Percentiles rank a stretch among this genome's conserved stretches.
These are phyloP conservation scores for Antennarius maculatus DNA, from an alignment of 2,797 vertebrate species.

Conservation along the genomic window DNA sequence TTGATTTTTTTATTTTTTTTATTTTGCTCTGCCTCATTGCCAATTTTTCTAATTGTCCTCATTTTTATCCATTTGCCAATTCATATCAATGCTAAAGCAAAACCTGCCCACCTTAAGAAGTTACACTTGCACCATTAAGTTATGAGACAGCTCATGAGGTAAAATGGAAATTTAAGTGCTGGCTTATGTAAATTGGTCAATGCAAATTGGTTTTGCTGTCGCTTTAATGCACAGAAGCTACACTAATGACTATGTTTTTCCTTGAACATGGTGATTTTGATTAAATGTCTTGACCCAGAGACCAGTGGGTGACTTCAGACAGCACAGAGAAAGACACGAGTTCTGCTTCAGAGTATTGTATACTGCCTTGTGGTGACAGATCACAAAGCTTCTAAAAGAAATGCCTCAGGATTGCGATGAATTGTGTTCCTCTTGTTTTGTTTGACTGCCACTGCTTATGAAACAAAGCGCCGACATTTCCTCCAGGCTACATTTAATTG, in stretches of 20 bases:
- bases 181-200: conserved; percentile 25
- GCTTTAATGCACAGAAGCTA: conserved; percentile 23
- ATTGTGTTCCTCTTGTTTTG: conserved; percentile 59
- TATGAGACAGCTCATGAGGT: conserved; percentile 41
- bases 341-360: conserved; percentile 15
- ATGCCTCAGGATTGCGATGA: conserved; percentile 65
- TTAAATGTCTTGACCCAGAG: conserved; percentile 35
- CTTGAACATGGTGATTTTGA: conserved; percentile 29
- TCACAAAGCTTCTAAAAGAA: conserved; percentile 57
- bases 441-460: conserved; percentile 64
- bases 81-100: conserved; percentile 15
- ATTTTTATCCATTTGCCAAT: conserved; percentile 11
- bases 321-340: conserved; percentile 12
- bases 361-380: conserved; percentile 46
- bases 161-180: conserved; percentile 48
- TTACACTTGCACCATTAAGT: conserved; percentile 46
- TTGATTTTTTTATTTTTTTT: background rate
- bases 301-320: conserved; percentile 11
- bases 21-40: conserved; percentile 15
- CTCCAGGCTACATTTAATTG: conserved; percentile 77
- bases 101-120: conserved; percentile 24
- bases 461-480: conserved; percentile 48
- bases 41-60: conserved; percentile 10
- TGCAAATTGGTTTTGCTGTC: conserved; percentile 5
- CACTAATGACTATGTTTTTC: conserved; percentile 8